A percentile compares a stretch with the other conserved stretches of the same genome.
Evolutionary conservation across 2,888 invertebrate species (phyloP).

Genomic region (Oscheius onirici): DNA sequence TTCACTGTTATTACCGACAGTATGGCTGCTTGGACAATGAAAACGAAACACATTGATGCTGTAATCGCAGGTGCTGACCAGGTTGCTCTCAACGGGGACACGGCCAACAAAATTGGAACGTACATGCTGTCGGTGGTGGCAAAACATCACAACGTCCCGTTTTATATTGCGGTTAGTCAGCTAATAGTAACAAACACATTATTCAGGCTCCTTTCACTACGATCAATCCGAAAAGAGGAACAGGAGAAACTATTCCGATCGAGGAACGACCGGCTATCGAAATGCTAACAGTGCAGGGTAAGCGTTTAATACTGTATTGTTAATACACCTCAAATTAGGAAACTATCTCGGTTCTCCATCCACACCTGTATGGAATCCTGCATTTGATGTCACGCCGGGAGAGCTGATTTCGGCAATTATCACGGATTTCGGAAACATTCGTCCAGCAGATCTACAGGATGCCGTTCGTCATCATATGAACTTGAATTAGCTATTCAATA

Average conservation of each 20-base stretch:
- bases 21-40: constrained; percentile 92
- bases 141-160: constrained; percentile 79
- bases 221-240: constrained; percentile 83
- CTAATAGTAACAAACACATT: not conserved
- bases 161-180: constrained; percentile 48
- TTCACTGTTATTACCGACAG: constrained; percentile 83
- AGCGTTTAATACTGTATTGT: not conserved
- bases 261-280: constrained; percentile 91
- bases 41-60: constrained; percentile 83
- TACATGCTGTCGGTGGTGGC: constrained; percentile 86
- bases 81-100: constrained; percentile 94
- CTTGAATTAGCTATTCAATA: too few relatives aligned
- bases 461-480: not conserved
- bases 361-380: constrained; percentile 95
- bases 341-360: constrained; percentile 76
- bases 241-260: constrained; percentile 88
- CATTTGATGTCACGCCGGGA: constrained; percentile 96
- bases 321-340: not conserved
- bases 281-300: constrained; percentile 87
- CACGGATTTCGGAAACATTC: constrained; percentile 55
- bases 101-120: constrained; percentile 87
- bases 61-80: constrained; percentile 93
- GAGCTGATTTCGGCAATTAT: constrained; percentile 78
- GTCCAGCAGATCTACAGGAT: constrained; percentile 36
- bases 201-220: constrained; percentile 87